phyloP scores from a whole-genome alignment of 2,888 invertebrate species.

The Dryobota labecula region DNA sequence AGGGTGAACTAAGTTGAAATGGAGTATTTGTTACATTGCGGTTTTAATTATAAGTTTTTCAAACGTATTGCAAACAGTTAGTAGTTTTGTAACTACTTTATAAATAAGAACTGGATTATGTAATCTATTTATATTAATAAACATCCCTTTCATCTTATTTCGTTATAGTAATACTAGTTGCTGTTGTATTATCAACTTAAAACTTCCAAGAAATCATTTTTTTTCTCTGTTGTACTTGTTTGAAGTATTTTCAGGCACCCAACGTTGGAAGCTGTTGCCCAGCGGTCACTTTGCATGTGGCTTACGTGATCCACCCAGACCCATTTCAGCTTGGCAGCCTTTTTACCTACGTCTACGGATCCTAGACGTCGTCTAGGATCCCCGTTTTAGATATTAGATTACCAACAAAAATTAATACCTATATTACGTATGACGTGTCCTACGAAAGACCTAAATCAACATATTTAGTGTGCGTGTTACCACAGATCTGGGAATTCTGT shows the following conservation, averaged over 20 bases:
- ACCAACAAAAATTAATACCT: not conserved
- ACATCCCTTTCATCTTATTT: slow-evolving; percentile 15
- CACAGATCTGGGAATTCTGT: not conserved
- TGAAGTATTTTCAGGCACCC: too few species aligned
- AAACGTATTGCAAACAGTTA: slow-evolving; percentile 21
- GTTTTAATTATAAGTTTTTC: slow-evolving; percentile 51
- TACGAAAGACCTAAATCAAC: slow-evolving; percentile 4
- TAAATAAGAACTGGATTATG: not conserved
- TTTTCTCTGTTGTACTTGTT: too few species aligned
- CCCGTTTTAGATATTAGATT: too few species aligned
- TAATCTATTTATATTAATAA: not conserved
- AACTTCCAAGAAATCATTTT: slow-evolving; percentile 25
- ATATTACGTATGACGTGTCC: slow-evolving; percentile 7
- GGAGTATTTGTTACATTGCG: slow-evolving; percentile 32
- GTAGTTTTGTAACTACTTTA: slow-evolving; percentile 6
- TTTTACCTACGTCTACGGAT: too few species aligned
- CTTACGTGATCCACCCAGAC: too few species aligned
- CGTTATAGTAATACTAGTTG: not conserved
- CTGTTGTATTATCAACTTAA: not conserved
- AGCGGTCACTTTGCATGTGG: too few species aligned
- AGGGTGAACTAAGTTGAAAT: slow-evolving; percentile 34
- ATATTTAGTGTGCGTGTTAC: not conserved
- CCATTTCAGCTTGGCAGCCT: too few species aligned
- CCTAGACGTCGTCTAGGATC: too few species aligned
- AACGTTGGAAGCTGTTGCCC: too few species aligned